phyloP scores from a whole-genome alignment of 2,113 vertebrate species.

The Silurus meridionalis region DNA sequence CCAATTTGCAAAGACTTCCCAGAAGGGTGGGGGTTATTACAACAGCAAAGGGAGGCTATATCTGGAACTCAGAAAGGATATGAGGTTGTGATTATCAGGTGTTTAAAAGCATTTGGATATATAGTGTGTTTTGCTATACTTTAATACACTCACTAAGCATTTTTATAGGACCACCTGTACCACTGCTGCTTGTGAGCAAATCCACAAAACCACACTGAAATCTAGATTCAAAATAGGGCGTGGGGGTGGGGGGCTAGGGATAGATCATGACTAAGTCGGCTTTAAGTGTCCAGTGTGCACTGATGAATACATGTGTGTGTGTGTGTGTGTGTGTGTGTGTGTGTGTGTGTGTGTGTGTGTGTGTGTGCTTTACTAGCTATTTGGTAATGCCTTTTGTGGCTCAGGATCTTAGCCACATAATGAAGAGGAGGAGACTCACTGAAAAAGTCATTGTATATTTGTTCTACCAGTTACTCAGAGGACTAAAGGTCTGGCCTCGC shows the following conservation, averaged over 20 bases:
- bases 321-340: neutral
- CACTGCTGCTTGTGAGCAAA: too few relatives aligned
- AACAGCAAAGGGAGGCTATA: neutral
- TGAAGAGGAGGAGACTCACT: slow-evolving; percentile 72
- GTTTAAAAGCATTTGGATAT: neutral
- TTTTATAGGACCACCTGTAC: too few relatives aligned
- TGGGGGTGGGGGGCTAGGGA: too few relatives aligned
- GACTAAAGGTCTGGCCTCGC: slow-evolving; percentile 72
- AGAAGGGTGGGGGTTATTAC: neutral
- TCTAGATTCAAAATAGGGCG: too few relatives aligned
- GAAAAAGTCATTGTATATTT: slow-evolving; percentile 71
- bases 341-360: neutral
- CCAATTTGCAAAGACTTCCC: neutral
- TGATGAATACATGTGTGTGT: neutral
- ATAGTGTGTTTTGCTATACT: neutral
- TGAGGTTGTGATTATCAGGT: neutral
- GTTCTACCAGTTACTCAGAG: slow-evolving; percentile 78
- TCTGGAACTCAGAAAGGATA: neutral
- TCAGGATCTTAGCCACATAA: slow-evolving; percentile 75
- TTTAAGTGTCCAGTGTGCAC: neutral
- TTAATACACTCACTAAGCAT: neutral
- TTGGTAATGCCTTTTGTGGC: slow-evolving; percentile 81
- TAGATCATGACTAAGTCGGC: too few relatives aligned
- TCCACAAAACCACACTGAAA: too few relatives aligned
- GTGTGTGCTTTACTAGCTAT: slow-evolving; percentile 64